Evolutionary conservation across 2,888 invertebrate genomes (phyloP).

Genomic region (Drosophila colorata): DNA sequence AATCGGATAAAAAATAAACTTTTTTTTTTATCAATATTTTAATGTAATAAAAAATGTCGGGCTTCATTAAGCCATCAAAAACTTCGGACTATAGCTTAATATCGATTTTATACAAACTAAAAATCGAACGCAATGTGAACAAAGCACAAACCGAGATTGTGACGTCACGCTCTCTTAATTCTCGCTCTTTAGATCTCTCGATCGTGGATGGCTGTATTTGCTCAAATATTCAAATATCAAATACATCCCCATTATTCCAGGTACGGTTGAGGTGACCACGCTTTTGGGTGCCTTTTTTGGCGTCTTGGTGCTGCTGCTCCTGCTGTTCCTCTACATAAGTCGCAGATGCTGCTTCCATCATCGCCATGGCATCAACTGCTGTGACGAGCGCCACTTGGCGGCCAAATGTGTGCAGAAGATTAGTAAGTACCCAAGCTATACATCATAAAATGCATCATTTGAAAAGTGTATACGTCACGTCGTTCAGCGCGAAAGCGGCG

Average conservation of each 20-base stretch:
- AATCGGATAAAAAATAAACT: too few relatives aligned
- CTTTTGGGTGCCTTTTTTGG: constrained; percentile 95
- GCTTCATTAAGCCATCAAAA: too few relatives aligned
- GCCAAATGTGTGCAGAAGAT: constrained; percentile 85
- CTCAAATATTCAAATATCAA: neutral
- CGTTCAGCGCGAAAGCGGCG: constrained; percentile 83
- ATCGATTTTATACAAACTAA: too few relatives aligned
- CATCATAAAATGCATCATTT: neutral
- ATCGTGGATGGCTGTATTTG: too few relatives aligned
- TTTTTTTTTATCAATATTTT: too few relatives aligned
- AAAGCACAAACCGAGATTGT: too few relatives aligned
- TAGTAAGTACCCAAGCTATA: constrained; percentile 74
- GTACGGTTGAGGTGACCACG: constrained; percentile 93
- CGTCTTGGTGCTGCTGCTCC: constrained; percentile 92
- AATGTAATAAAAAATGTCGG: too few relatives aligned
- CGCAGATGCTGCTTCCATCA: constrained; percentile 90
- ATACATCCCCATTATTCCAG: constrained; percentile 50
- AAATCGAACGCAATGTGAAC: too few relatives aligned
- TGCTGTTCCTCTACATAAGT: constrained; percentile 94
- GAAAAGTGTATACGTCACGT: neutral
- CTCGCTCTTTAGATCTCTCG: too few relatives aligned
- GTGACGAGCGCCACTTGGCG: constrained; percentile 86
- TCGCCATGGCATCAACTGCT: constrained; percentile 88
- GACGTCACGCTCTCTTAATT: too few relatives aligned
- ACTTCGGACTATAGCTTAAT: too few relatives aligned